phyloP scores from a whole-genome alignment of 2,797 vertebrate species.

The Lithobates pipiens region DNA sequence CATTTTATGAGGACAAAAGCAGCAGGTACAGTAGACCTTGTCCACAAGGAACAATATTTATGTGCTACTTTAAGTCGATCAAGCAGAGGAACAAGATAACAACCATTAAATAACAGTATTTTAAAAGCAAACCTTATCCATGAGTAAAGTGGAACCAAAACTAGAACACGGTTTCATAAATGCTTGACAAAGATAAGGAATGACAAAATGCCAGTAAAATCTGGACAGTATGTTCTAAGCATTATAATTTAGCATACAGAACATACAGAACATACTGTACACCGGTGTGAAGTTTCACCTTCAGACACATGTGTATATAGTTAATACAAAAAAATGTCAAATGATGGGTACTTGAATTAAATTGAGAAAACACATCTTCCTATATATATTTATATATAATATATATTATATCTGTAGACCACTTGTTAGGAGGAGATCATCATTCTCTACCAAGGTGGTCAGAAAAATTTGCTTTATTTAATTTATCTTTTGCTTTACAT shows the following conservation, averaged over 20 bases:
- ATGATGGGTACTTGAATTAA: too few relatives aligned
- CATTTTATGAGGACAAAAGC: conserved; percentile 54
- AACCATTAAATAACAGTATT: conserved; percentile 55
- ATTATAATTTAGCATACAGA: conserved; percentile 17
- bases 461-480: too few relatives aligned
- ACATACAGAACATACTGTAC: conserved; percentile 19
- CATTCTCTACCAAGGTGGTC: too few relatives aligned
- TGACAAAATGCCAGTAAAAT: conserved; percentile 1
- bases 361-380: too few relatives aligned
- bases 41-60: conserved; percentile 54
- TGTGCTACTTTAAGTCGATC: conserved; percentile 58
- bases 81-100: conserved; percentile 61
- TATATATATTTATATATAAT: too few relatives aligned
- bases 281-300: neutral
- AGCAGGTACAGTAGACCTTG: conserved; percentile 54
- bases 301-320: neutral
- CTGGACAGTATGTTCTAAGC: conserved; percentile 20
- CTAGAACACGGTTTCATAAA: conserved; percentile 28
- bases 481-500: too few relatives aligned
- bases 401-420: too few relatives aligned
- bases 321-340: neutral
- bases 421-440: too few relatives aligned
- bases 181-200: conserved; percentile 23
- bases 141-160: conserved; percentile 39
- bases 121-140: conserved; percentile 44